Evolutionary conservation across 2,113 vertebrate species (phyloP), one percentile per base, ranked within the genome.

Genomic region (Leptodactylus fuscus): DNA sequence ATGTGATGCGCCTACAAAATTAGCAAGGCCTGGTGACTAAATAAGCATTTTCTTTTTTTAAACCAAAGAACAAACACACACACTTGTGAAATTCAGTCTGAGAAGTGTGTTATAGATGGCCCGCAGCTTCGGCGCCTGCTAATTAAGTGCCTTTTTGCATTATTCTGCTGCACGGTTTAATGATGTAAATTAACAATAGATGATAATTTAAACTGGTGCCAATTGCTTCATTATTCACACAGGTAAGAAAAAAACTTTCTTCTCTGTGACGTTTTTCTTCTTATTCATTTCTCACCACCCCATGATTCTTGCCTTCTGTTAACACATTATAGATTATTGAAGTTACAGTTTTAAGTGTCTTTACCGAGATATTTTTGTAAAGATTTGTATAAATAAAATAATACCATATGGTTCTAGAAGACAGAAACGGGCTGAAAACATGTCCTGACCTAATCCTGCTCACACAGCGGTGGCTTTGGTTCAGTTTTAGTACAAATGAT

Each of bases 61-160:
- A 81, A 91, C 86, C 87, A 85, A 88, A 88, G 76, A 87, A 91
- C 87, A 91, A 94, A 51, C 92, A 93, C 90, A 93, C 86, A 93
- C 86, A 90, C 88, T 90, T 91, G 90, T 89, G 91, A 94, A 94
- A 93, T 92, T 88, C 92, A 93, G 89, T 87, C 92, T 89, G 89
- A 88, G 93, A 91, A 93, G 90, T 92, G 90, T 88, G 86, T 94
- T 92, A 92, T 92, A 93, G 89, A 92, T 91, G 93, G 93, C 92
- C 93, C 88, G 89, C 90, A 95, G 94, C 93, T 90, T 87, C 91
- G 91, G 88, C 91, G 91, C 92, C 93, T 94, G 94, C 92, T 94
- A 94, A 95, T 95, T 95, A 95, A 93, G 91, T 93, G 93, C 91
- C 89, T 93, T 94, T 93, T 92, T 92, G 93, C 94, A 94, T 94